A percentile compares a stretch with the other conserved stretches of the same genome.
These are phyloP conservation scores for Cygnus olor DNA, from an alignment of 2,797 vertebrate species.

Conservation along the genomic window DNA sequence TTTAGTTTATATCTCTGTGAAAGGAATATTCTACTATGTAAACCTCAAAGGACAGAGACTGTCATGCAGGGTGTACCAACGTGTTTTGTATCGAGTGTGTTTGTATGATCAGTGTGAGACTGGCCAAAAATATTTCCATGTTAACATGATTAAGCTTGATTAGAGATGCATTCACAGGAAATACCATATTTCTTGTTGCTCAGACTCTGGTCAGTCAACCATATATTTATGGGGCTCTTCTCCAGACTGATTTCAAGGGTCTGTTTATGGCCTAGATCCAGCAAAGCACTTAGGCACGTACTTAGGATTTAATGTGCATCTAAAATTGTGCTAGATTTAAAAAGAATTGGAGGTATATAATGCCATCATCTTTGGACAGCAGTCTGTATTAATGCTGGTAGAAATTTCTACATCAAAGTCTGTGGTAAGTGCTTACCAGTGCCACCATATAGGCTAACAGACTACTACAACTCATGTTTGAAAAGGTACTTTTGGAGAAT, in stretches of 20 bases:
- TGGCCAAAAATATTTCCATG: neutral
- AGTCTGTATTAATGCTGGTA: neutral
- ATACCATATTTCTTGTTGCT: neutral
- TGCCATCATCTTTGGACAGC: neutral
- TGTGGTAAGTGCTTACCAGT: neutral
- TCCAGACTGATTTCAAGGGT: neutral
- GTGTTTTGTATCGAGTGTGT: neutral
- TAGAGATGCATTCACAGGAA: neutral
- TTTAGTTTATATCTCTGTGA: neutral
- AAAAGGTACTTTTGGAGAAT: neutral
- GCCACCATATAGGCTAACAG: neutral
- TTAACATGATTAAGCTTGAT: neutral
- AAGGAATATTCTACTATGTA: neutral
- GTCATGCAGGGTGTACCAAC: accelerated
- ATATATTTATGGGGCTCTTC: neutral
- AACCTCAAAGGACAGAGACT: neutral
- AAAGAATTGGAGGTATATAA: neutral
- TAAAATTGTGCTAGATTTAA: neutral
- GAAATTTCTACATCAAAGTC: neutral
- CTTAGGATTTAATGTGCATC: neutral
- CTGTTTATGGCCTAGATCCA: neutral
- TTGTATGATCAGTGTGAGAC: neutral
- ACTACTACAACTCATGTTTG: neutral
- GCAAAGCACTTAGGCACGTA: conserved; percentile 4
- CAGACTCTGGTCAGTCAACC: neutral